Evolutionary conservation across 2,113 vertebrate genomes (phyloP).

Genomic region (Ibidorhyncha struthersii): DNA sequence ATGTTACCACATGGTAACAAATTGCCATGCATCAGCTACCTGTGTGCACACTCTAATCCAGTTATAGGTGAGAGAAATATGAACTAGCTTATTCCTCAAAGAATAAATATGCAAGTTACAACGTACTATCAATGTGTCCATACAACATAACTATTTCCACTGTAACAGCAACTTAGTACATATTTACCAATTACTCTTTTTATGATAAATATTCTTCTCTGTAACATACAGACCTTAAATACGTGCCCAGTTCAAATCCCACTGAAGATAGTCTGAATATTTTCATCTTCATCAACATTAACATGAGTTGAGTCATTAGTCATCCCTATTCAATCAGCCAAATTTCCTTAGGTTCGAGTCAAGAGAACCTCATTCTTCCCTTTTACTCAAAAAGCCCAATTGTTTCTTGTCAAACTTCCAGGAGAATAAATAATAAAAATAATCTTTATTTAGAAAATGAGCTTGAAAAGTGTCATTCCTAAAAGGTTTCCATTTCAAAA

Average conservation of each 20-base stretch:
- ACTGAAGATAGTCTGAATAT: neutral
- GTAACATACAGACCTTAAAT: slow-evolving; percentile 41
- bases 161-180: neutral
- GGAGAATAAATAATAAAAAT: slow-evolving; percentile 24
- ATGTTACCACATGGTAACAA: neutral
- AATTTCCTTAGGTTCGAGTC: slow-evolving; percentile 1
- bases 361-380: slow-evolving; percentile 41
- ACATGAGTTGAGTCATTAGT: neutral
- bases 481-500: neutral
- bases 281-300: slow-evolving; percentile 49
- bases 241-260: slow-evolving; percentile 27
- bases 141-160: neutral
- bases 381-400: slow-evolving; percentile 32
- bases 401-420: slow-evolving; percentile 30
- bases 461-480: neutral
- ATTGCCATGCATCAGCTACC: neutral
- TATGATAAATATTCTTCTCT: neutral
- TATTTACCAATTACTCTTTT: neutral
- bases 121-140: neutral
- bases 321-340: slow-evolving; percentile 26
- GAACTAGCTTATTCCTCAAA: neutral
- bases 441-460: neutral
- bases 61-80: neutral
- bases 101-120: neutral
- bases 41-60: neutral